Conservation (phyloP, 2,797 vertebrate species). For the Takifugu ocellatus region DNA sequence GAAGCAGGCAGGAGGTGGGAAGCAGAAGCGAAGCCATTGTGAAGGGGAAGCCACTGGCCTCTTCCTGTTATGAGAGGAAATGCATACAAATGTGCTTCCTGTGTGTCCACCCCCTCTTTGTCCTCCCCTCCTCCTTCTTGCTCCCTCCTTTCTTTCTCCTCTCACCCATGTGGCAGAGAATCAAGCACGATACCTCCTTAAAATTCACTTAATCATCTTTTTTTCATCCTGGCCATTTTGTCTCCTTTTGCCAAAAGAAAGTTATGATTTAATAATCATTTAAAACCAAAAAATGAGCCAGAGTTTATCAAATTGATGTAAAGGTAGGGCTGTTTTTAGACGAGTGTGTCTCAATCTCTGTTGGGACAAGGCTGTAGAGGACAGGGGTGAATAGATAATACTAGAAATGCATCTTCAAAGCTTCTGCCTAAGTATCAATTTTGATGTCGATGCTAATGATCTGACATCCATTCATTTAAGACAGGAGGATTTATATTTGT, state of each 20-base stretch:
- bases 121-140: conserved; percentile 35
- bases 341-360: conserved; percentile 30
- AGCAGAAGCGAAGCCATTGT: conserved; percentile 98
- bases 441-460: too few relatives aligned
- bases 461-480: too few relatives aligned
- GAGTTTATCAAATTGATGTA: background rate
- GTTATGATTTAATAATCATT: background rate
- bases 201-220: conserved; percentile 13
- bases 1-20: conserved; percentile 90
- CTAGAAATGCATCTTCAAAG: background rate
- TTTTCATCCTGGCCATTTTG: conserved; percentile 24
- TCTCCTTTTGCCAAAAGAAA: background rate
- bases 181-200: conserved; percentile 39
- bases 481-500: too few relatives aligned
- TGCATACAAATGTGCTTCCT: conserved; percentile 99
- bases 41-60: conserved; percentile 98
- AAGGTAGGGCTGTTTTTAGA: conserved; percentile 17
- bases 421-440: too few relatives aligned
- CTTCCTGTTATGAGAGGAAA: conserved; percentile 99
- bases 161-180: conserved; percentile 51
- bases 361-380: conserved; percentile 41
- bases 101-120: conserved; percentile 76
- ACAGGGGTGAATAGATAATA: conserved; percentile 37
- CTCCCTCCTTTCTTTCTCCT: conserved; percentile 32
- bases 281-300: background rate